Base-by-base conservation (phyloP, 2,888 invertebrate genomes). In the Scotopteryx bipunctaria region DNA sequence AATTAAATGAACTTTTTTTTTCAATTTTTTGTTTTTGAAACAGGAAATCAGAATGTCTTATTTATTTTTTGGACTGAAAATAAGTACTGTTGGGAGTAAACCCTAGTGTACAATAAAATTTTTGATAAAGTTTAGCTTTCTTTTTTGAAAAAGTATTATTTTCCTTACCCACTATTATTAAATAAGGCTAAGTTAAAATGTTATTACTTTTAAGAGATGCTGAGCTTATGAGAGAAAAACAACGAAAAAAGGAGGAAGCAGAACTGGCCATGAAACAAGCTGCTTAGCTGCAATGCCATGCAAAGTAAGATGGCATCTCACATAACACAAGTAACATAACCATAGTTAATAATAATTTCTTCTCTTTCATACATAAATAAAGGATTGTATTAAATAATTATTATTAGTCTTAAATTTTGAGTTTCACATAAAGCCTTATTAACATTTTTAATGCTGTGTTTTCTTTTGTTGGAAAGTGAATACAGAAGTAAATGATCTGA, bases 221-320 rank as follows among this genome's bases (percentile, higher is more conserved):
- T 14, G 96, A 97, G 75, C 66, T 96, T 73, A 96, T 97, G 95
- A 91, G 96, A 74, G 95, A 96, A 76, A 97, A 97, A 78, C 97
- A 97, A 88, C 92, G 92, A 74, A 95, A 94, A 83, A 95, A 95
- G 71, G 93, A 94, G 72, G 91, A 54, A 36, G 48, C 47, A n/a
- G 54, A 43, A 44, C 17, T 17, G 40, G 40, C 31, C 9, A 31
- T 23, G n/a, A 85, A 89, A 64, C 76, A 86, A 81, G 73, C 73
- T 60, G 85, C 85, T 59, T 81, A 81, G 77, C 59, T 42, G 11
- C 11, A 43, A 25, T 14, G 14, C 35, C n/a, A 13, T 13, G 33
- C 31, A 14, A 29, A 33, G 6, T 38, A 31, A 27, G 36, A 32
- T 43, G 44, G 49, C 48, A n/a, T n/a, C 14, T 37, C 25, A 14